Conservation (phyloP, 2,797 vertebrate genomes). For the Sternotherus odoratus region DNA sequence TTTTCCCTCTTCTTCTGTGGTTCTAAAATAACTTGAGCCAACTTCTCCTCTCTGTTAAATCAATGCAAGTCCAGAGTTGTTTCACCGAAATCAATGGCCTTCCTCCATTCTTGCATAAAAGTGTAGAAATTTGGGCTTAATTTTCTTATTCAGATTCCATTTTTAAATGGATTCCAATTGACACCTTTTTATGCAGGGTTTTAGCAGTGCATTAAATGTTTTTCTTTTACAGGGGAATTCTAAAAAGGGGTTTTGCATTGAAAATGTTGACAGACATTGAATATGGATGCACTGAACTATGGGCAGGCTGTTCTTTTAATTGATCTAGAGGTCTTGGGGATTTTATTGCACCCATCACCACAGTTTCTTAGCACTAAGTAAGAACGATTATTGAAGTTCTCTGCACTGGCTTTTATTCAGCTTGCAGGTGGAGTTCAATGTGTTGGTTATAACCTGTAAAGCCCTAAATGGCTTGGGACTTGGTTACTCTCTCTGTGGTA, state of each 20-base stretch:
- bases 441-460: background rate
- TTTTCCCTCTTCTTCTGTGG: background rate
- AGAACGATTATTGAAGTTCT: background rate
- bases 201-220: background rate
- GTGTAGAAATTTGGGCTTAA: rapidly evolving
- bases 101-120: background rate
- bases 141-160: background rate
- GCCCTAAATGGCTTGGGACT: background rate
- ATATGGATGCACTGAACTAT: background rate
- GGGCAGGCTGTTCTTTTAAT: background rate
- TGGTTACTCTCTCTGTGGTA: background rate
- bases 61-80: background rate
- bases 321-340: background rate
- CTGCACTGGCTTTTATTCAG: background rate
- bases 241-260: too few relatives aligned
- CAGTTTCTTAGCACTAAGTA: background rate
- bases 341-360: background rate
- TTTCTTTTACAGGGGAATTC: background rate
- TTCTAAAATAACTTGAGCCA: background rate
- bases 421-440: background rate
- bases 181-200: background rate
- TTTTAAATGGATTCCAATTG: background rate
- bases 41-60: background rate
- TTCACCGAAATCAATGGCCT: background rate
- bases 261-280: rapidly evolving